Evolutionary conservation across 1,140 invertebrate species (phyloP).

Genomic region (Globodera rostochiensis): DNA sequence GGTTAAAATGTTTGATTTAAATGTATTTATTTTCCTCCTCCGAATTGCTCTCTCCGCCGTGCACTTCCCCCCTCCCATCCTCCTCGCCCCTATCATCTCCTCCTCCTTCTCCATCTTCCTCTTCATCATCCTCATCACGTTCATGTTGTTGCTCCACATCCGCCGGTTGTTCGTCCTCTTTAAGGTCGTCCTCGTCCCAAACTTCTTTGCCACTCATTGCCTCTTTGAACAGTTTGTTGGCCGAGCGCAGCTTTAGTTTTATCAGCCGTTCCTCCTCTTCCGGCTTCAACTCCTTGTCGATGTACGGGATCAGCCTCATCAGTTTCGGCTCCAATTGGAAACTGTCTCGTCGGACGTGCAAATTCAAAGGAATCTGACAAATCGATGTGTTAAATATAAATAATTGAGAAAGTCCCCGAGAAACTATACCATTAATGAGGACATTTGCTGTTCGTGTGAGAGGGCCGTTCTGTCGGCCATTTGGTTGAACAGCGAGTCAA

Average conservation of each 20-base stretch:
- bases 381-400: neutral
- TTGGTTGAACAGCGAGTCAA: neutral
- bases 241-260: neutral
- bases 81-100: neutral
- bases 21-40: too few species aligned
- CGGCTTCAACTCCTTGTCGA: constrained; percentile 19
- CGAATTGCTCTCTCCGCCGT: neutral
- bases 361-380: neutral
- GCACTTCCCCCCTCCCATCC: neutral
- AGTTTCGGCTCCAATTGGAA: constrained; percentile 19
- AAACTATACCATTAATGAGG: neutral
- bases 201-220: neutral
- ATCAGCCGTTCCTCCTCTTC: neutral
- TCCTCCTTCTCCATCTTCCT: neutral
- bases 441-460: neutral
- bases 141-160: neutral
- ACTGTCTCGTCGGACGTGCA: constrained; percentile 15
- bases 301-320: constrained; percentile 20
- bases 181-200: neutral
- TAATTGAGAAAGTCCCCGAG: neutral
- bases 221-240: neutral
- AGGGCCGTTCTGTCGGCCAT: neutral
- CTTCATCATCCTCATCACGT: neutral
- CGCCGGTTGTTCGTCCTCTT: neutral
- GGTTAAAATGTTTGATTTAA: too few species aligned